Conservation (phyloP, 2,113 vertebrate genomes). For the Sorex fumeus region DNA sequence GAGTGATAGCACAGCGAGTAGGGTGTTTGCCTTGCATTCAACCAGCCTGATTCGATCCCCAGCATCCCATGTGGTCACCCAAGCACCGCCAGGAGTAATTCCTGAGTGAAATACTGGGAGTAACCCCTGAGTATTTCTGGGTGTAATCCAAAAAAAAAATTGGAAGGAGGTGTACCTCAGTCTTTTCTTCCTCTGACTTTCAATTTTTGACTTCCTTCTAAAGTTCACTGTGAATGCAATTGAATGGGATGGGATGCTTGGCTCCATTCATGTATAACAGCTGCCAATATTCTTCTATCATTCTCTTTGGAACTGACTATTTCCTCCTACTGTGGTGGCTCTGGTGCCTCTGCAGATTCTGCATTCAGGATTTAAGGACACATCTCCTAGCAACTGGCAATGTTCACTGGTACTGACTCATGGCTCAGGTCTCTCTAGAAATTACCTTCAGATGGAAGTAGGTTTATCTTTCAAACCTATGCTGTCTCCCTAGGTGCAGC, state of each 20-base stretch:
- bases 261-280: neutral
- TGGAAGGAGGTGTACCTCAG: too few species aligned
- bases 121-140: too few species aligned
- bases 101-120: too few species aligned
- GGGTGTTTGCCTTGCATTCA: too few species aligned
- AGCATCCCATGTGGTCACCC: too few species aligned
- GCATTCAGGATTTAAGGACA: neutral
- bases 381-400: neutral
- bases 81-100: too few species aligned
- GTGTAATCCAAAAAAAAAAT: too few species aligned
- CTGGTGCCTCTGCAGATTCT: neutral
- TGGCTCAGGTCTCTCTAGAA: neutral
- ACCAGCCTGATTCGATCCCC: too few species aligned
- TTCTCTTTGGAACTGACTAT: neutral
- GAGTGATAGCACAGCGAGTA: too few species aligned
- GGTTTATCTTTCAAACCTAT: constrained; percentile 19
- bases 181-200: too few species aligned
- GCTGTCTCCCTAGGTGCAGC: neutral
- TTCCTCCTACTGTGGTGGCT: neutral
- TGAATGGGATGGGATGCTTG: neutral
- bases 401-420: too few species aligned
- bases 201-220: too few species aligned
- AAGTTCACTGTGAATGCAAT: neutral
- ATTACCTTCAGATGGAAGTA: neutral
- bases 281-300: neutral